phyloP scores from a whole-genome alignment of 2,888 invertebrate species.

The Mimumesa dahlbomi region DNA sequence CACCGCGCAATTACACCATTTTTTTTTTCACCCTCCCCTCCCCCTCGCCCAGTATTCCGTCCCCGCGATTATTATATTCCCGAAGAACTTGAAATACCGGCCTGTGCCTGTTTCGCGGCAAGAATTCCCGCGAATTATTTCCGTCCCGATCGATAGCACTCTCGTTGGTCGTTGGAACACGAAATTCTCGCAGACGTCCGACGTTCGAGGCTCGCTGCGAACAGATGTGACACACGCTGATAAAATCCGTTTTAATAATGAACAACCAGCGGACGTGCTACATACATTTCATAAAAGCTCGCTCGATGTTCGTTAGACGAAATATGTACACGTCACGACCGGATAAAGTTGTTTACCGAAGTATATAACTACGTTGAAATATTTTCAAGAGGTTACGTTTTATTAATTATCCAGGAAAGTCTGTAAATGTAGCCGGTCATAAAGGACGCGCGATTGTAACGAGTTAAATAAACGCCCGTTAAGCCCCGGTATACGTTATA shows the following conservation, averaged over 20 bases:
- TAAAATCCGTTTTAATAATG: too few relatives aligned
- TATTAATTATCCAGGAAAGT: neutral
- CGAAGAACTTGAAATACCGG: too few relatives aligned
- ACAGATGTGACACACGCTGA: slow-evolving; percentile 14
- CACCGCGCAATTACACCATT: too few relatives aligned
- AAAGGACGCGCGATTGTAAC: neutral
- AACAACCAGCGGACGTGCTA: too few relatives aligned
- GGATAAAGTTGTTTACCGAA: neutral
- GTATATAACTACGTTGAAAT: neutral
- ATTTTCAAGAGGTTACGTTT: neutral
- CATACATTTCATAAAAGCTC: too few relatives aligned
- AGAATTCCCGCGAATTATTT: slow-evolving; percentile 23
- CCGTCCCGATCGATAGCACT: slow-evolving; percentile 33
- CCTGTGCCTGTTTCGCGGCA: too few relatives aligned
- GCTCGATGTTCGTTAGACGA: too few relatives aligned
- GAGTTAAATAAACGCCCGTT: neutral
- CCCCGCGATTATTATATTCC: too few relatives aligned
- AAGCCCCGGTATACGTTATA: slow-evolving; percentile 14
- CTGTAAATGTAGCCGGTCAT: neutral
- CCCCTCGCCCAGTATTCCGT: too few relatives aligned
- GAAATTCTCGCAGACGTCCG: slow-evolving; percentile 5
- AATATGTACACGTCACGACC: too few relatives aligned
- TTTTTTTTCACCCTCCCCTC: too few relatives aligned
- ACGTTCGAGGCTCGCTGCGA: neutral
- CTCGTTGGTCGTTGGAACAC: slow-evolving; percentile 12